These are phyloP conservation scores for Cygnus atratus DNA, from an alignment of 2,113 vertebrate genomes.

Conservation along the genomic window DNA sequence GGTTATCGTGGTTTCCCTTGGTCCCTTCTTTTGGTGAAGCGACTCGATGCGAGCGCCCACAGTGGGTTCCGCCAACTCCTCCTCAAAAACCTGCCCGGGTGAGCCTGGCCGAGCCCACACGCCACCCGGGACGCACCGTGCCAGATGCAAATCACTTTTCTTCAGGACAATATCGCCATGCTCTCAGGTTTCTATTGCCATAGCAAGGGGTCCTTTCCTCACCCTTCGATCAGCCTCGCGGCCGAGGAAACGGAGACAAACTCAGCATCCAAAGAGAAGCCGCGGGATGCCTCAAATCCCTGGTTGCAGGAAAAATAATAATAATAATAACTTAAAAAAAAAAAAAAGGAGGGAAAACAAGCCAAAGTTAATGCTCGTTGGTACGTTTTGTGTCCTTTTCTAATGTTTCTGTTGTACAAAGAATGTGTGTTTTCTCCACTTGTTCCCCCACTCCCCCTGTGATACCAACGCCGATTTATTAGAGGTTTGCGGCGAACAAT, in stretches of 20 bases:
- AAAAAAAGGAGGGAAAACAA: background rate
- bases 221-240: background rate
- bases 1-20: fast-evolving
- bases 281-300: background rate
- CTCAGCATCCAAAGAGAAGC: constrained; percentile 34
- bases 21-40: background rate
- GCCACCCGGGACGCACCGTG: background rate
- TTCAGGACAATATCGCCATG: background rate
- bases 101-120: background rate
- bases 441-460: background rate
- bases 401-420: background rate
- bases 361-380: constrained; percentile 24
- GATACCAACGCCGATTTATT: background rate
- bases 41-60: background rate
- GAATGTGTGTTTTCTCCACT: background rate
- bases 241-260: background rate
- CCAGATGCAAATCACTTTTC: background rate
- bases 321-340: background rate
- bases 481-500: background rate
- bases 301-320: background rate
- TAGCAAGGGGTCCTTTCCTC: background rate
- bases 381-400: constrained; percentile 6
- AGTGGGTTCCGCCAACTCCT: background rate
- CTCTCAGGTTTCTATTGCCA: constrained; percentile 1
- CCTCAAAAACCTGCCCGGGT: fast-evolving